Conservation (phyloP, 2,797 vertebrate genomes). For the Cuculus canorus region DNA sequence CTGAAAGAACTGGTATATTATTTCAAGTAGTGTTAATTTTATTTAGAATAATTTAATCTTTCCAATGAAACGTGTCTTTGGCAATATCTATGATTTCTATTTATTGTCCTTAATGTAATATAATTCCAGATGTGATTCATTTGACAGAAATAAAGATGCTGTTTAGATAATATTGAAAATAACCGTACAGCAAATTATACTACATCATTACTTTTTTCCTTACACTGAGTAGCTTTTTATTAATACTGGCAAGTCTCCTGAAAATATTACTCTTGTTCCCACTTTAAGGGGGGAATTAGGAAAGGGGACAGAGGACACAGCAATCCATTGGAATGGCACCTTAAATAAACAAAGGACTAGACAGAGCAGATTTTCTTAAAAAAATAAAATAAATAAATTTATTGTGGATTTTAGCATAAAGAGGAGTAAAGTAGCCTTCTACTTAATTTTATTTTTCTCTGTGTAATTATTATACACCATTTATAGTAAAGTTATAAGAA, state of each 20-base stretch:
- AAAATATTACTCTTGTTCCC: background rate
- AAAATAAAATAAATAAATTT: no score
- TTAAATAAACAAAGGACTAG: background rate
- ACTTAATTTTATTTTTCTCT: background rate
- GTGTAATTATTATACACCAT: background rate
- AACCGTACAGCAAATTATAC: background rate
- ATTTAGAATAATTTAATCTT: background rate
- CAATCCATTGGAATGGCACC: rapidly evolving
- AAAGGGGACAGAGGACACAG: rapidly evolving
- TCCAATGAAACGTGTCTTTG: background rate
- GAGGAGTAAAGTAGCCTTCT: background rate
- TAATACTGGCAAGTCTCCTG: background rate
- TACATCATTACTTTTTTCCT: background rate
- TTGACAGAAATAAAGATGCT: background rate
- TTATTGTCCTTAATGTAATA: background rate
- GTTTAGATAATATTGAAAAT: background rate
- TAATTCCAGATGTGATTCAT: background rate
- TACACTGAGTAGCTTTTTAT: background rate
- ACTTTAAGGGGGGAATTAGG: rapidly evolving
- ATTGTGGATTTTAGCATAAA: background rate
- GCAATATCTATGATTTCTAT: background rate
- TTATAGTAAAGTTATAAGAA: background rate
- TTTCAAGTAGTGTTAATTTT: background rate
- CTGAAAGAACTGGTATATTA: background rate
- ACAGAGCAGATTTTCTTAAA: background rate